phyloP scores from a whole-genome alignment of 2,797 vertebrate species.

The Erithacus rubecula region DNA sequence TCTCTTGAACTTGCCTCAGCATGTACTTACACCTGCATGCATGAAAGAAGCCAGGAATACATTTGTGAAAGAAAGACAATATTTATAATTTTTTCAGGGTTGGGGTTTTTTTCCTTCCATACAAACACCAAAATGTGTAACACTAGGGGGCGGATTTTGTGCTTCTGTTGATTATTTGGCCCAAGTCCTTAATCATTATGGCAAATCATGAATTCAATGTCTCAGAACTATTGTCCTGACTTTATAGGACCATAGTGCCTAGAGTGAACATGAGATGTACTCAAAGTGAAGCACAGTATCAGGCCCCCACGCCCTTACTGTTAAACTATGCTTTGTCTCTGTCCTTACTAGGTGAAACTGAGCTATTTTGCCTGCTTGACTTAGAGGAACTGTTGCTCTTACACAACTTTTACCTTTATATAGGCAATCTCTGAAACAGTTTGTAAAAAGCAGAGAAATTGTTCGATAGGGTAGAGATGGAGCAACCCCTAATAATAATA shows the following conservation, averaged over 20 bases:
- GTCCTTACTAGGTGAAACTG: neutral
- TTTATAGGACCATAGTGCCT: neutral
- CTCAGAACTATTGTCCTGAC: neutral
- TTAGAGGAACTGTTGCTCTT: neutral
- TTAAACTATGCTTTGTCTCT: neutral
- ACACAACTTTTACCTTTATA: neutral
- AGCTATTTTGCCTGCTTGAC: neutral
- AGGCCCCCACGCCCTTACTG: neutral
- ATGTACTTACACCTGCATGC: neutral
- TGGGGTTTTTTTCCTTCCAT: neutral
- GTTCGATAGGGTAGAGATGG: neutral
- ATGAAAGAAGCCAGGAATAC: neutral
- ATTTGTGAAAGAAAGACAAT: neutral
- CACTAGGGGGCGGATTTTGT: accelerated
- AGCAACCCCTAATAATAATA: neutral
- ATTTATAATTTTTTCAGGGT: neutral
- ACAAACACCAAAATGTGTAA: neutral
- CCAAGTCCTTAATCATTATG: neutral
- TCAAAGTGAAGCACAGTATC: neutral
- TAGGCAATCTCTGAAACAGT: neutral
- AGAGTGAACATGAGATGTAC: neutral
- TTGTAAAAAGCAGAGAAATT: neutral
- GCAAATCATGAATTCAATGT: neutral
- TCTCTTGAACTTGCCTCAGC: neutral
- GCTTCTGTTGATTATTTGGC: neutral